These are phyloP conservation scores for Dryas iulia DNA, from an alignment of 1,140 invertebrate species.

Conservation along the genomic window DNA sequence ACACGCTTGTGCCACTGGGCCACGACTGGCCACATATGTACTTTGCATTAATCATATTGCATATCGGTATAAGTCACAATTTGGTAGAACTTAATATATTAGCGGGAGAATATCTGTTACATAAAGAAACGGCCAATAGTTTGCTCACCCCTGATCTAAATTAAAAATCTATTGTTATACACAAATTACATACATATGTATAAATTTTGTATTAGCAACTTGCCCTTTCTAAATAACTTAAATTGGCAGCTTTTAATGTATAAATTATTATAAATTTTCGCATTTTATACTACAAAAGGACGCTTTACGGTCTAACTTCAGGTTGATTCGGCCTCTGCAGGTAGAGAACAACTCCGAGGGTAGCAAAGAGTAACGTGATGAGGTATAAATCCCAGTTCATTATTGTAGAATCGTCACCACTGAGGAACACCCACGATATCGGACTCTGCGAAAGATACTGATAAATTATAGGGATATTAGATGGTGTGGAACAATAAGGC, in stretches of 20 bases:
- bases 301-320: slow-evolving; percentile 44
- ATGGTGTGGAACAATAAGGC: no score
- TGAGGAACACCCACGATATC: slow-evolving; percentile 82
- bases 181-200: no score
- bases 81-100: no score
- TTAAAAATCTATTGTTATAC: no score
- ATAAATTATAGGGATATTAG: neutral
- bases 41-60: no score
- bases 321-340: slow-evolving; percentile 84
- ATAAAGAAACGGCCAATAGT: no score
- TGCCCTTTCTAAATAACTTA: neutral
- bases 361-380: slow-evolving; percentile 89
- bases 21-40: no score
- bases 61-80: no score
- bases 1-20: no score
- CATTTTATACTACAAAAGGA: neutral
- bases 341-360: slow-evolving; percentile 91
- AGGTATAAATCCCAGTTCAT: slow-evolving; percentile 97
- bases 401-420: slow-evolving; percentile 86
- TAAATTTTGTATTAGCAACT: neutral
- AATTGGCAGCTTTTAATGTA: neutral
- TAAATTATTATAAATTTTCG: neutral
- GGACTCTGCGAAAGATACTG: slow-evolving; percentile 82
- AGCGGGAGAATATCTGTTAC: no score
- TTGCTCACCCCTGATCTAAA: no score